Evolutionary conservation across 2,113 vertebrate species (phyloP).

Genomic region (Nerophis lumbriciformis): DNA sequence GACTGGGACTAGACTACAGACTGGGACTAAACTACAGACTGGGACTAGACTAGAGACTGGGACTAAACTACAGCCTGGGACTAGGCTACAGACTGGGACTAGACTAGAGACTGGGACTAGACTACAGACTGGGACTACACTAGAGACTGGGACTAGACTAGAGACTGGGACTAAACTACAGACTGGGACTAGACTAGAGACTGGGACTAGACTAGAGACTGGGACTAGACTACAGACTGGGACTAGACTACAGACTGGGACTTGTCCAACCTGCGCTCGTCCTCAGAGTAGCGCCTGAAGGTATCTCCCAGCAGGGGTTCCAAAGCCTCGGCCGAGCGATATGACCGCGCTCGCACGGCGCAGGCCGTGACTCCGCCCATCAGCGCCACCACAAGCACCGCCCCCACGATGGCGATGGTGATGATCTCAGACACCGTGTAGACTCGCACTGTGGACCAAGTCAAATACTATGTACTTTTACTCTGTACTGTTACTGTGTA

Average conservation of each 20-base stretch:
- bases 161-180: no score
- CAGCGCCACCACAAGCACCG: slow-evolving; percentile 77
- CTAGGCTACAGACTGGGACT: no score
- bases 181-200: slow-evolving; percentile 68
- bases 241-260: slow-evolving; percentile 77
- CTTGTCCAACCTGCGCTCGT: slow-evolving; percentile 73
- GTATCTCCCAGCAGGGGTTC: slow-evolving; percentile 86
- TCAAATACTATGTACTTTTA: no score
- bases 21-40: no score
- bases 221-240: no score
- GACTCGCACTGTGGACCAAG: slow-evolving; percentile 61
- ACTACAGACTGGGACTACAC: no score
- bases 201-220: slow-evolving; percentile 56
- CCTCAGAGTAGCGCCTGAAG: slow-evolving; percentile 81
- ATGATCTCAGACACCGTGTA: slow-evolving; percentile 84
- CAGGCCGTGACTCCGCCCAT: slow-evolving; percentile 74
- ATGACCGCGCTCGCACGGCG: slow-evolving; percentile 69
- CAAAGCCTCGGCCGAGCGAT: slow-evolving; percentile 66
- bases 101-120: no score
- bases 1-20: no score
- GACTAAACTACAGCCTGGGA: no score
- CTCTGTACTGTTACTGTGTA: no score
- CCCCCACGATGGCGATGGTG: slow-evolving; percentile 80
- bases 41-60: no score
- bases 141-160: no score